Evolutionary conservation across 2,113 vertebrate genomes (phyloP).

Genomic region (Sphaerodactylus townsendi): DNA sequence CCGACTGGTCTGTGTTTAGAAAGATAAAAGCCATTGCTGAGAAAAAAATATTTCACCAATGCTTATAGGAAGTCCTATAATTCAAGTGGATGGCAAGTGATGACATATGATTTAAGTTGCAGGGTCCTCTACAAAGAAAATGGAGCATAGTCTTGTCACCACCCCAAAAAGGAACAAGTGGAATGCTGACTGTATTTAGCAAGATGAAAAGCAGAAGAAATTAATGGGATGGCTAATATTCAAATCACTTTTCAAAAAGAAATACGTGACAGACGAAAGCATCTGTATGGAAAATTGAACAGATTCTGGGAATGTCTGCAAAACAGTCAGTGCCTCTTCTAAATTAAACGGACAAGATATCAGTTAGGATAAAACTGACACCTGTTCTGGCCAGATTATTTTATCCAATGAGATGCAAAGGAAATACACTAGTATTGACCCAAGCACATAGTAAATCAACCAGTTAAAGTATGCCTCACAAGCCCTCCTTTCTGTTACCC

Average conservation of each 20-base stretch:
- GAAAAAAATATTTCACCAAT: constrained; percentile 64
- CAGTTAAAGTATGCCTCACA: too few species aligned
- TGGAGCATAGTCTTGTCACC: constrained; percentile 64
- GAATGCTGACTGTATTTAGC: constrained; percentile 37
- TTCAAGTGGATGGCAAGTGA: constrained; percentile 66
- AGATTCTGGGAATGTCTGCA: neutral
- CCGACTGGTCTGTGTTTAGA: constrained; percentile 50
- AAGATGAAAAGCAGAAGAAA: constrained; percentile 54
- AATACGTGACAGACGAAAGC: neutral
- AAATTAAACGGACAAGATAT: neutral
- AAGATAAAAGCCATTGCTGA: constrained; percentile 64
- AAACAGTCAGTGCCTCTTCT: neutral
- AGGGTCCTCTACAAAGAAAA: constrained; percentile 56
- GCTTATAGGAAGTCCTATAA: constrained; percentile 62
- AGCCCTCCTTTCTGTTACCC: too few species aligned
- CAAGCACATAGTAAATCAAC: neutral
- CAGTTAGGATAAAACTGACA: neutral
- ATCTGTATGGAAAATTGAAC: fast-evolving
- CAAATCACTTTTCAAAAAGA: neutral
- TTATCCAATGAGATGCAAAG: too few species aligned
- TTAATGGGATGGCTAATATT: constrained; percentile 19
- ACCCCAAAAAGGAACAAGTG: constrained; percentile 6
- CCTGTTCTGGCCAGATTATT: neutral
- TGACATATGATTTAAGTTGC: constrained; percentile 70
- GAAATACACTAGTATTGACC: neutral